Base-by-base conservation (phyloP, 2,888 invertebrate species). In the Perizoma affinitatum region DNA sequence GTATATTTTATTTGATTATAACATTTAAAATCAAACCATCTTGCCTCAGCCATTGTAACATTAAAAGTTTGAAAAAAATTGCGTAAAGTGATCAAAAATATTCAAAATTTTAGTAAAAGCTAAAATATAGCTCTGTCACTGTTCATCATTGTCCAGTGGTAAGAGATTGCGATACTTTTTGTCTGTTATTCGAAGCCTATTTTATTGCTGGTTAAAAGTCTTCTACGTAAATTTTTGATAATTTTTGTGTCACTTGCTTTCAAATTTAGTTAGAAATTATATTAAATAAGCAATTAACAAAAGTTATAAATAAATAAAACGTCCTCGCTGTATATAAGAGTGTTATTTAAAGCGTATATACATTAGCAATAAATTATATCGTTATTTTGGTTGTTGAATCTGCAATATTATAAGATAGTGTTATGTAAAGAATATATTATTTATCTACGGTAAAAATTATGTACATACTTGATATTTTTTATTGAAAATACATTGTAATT, bases 311-410 rank as follows among this genome's bases (percentile, higher is more conserved):
- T 58, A 58, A 55, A 61, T 58, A 54, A 57, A 47, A 67, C 68
- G 68, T 71, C 71, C 67, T 64, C 55, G 67, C 54, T 68, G 68
- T 71, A 70, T 54, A 69, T 68, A 69, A 61, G 67, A 68, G 69
- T 72, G 70, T 73, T 68, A 35, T 54, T 38, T 40, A 59, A 71
- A 67, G 70, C 71, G 71, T 72, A 68, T 62, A 66, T 56, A 65
- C 63, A 60, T 61, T 66, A 51, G 54, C 63, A 66, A 56, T 59
- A 58, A 63, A 61, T 63, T 60, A 65, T 62, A 58, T 57, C 48
- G 61, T 53, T 58, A 57, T 66, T n/a, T 66, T 33, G 61, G 59
- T 63, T 65, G 70, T 72, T 70, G 62, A 66, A 59, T 60, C 49
- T 62, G 61, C 64, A 69, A 62, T 57, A 51, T 65, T 61, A 65